Percentiles rank a stretch among this genome's conserved stretches.
These are phyloP conservation scores for Hyphantria cunea DNA, from an alignment of 1,140 invertebrate genomes.

Conservation along the genomic window DNA sequence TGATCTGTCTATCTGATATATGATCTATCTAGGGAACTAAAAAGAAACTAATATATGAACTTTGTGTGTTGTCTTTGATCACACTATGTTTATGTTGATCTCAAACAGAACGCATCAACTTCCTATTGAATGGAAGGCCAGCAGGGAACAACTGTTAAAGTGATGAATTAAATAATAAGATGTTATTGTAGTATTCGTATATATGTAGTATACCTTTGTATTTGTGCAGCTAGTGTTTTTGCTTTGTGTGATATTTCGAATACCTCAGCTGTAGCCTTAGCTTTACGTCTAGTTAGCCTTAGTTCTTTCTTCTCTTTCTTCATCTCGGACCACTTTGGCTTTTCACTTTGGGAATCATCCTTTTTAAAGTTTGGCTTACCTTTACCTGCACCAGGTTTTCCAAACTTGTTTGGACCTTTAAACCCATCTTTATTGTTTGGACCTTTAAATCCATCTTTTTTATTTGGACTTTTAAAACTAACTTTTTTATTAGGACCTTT, in stretches of 20 bases:
- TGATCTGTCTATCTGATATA: no score
- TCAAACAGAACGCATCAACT: no score
- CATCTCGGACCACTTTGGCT: constrained; percentile 87
- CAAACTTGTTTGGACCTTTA: constrained; percentile 41
- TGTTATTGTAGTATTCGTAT: no score
- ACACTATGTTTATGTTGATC: no score
- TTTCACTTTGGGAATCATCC: constrained; percentile 73
- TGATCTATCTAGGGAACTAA: no score
- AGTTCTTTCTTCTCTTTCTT: constrained; percentile 89
- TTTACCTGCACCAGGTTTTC: constrained; percentile 33
- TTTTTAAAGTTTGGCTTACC: constrained; percentile 41
- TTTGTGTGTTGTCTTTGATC: no score
- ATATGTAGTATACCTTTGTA: constrained; percentile 86
- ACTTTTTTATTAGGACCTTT: constrained; percentile 38
- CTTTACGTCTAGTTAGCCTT: constrained; percentile 73
- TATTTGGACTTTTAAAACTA: constrained; percentile 35
- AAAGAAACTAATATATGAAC: no score
- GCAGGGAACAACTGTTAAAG: no score
- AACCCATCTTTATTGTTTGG: constrained; percentile 26
- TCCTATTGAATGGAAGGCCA: no score
- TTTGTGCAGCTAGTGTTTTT: constrained; percentile 90
- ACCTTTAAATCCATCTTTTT: constrained; percentile 32
- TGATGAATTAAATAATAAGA: no score
- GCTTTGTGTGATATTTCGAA: constrained; percentile 87
- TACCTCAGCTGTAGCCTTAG: constrained; percentile 82